Percentiles rank a stretch among this genome's conserved stretches.
phyloP scores from a whole-genome alignment of 2,113 vertebrate genomes.

The Fregata magnificens region DNA sequence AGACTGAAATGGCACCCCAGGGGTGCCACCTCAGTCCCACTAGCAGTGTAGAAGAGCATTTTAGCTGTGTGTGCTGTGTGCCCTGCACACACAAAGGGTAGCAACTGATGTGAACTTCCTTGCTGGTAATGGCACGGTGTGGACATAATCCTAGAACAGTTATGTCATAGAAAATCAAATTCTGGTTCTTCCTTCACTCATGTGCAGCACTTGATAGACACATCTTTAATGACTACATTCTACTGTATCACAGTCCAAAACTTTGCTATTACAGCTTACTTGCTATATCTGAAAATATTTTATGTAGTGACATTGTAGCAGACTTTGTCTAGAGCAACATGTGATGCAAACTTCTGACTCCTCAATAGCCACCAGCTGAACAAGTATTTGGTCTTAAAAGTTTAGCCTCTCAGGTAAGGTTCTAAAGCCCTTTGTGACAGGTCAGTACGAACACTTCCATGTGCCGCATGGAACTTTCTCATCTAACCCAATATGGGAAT shows the following conservation, averaged over 20 bases:
- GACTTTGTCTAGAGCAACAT: background rate
- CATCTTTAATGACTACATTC: background rate
- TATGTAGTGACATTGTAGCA: background rate
- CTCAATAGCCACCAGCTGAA: background rate
- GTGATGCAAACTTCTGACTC: background rate
- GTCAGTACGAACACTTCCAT: background rate
- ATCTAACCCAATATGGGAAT: background rate
- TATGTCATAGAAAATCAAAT: background rate
- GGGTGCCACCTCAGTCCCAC: background rate
- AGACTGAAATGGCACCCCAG: background rate
- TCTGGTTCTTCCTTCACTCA: background rate
- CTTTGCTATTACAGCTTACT: background rate
- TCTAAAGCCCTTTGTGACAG: background rate
- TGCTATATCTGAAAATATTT: background rate
- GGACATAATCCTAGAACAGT: background rate
- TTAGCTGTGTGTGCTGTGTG: background rate
- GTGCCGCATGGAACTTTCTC: background rate
- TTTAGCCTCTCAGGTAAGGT: background rate
- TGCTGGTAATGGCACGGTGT: background rate
- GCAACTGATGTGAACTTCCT: background rate
- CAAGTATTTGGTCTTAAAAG: background rate
- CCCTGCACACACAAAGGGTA: background rate
- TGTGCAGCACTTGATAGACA: background rate
- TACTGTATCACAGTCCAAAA: background rate
- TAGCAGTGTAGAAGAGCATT: background rate